A percentile compares a stretch with the other conserved stretches of the same genome.
These are phyloP conservation scores for Falco novaeseelandiae DNA, from an alignment of 2,797 vertebrate species.

Conservation along the genomic window DNA sequence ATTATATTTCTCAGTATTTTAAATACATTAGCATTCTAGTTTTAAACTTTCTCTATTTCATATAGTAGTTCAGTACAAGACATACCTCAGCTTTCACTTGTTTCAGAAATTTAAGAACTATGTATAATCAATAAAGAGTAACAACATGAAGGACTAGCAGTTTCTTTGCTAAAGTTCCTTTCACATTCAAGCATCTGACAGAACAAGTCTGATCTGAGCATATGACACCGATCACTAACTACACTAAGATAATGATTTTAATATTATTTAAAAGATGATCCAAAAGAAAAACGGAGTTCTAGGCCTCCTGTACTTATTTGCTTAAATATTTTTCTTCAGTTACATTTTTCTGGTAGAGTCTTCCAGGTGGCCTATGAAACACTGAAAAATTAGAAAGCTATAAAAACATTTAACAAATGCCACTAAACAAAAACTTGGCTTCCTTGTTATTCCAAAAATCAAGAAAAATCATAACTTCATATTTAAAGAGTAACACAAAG, in stretches of 20 bases:
- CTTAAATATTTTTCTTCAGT: not conserved
- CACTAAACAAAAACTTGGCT: not conserved
- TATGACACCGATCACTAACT: not conserved
- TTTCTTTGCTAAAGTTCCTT: not conserved
- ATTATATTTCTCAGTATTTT: not conserved
- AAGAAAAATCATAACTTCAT: not conserved
- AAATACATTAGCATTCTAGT: not conserved
- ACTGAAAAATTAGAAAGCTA: not conserved
- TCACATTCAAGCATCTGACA: not conserved
- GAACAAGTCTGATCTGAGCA: not conserved
- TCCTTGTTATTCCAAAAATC: not conserved
- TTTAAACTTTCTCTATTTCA: not conserved
- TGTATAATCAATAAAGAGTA: not conserved
- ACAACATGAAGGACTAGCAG: not conserved
- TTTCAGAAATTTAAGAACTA: not conserved
- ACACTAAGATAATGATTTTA: not conserved
- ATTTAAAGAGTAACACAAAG: not conserved
- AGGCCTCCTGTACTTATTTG: not conserved
- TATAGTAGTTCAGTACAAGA: not conserved
- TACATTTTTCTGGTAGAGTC: not conserved
- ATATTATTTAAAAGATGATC: not conserved
- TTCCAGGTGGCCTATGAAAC: not conserved
- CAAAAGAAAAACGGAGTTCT: not conserved
- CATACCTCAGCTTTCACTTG: not conserved
- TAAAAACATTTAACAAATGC: not conserved